These are phyloP conservation scores for Heliornis fulica DNA, from an alignment of 2,113 vertebrate species.

Conservation along the genomic window DNA sequence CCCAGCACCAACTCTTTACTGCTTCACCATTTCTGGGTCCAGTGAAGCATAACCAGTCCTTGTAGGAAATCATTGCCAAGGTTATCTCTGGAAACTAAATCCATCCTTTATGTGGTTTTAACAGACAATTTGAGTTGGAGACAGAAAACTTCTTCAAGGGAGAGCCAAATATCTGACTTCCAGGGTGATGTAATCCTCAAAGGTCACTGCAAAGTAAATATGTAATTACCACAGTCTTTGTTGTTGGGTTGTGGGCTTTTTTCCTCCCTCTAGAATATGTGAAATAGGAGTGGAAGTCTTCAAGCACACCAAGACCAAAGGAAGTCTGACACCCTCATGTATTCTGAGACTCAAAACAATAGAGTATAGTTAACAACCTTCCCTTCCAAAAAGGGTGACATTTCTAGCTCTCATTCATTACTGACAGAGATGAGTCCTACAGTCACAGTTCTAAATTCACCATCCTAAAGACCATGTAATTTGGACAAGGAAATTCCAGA, in stretches of 20 bases:
- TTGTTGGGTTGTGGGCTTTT: not conserved
- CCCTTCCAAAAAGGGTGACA: not conserved
- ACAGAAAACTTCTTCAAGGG: not conserved
- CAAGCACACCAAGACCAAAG: not conserved
- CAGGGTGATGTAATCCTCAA: not conserved
- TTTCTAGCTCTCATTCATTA: not conserved
- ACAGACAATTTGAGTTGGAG: constrained; percentile 29
- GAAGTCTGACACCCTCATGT: not conserved
- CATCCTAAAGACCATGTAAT: not conserved
- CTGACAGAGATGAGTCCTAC: not conserved
- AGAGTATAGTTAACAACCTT: not conserved
- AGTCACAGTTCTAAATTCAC: not conserved
- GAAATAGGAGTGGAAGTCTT: not conserved
- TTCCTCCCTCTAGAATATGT: not conserved
- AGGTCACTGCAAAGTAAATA: not conserved
- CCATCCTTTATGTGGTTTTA: constrained; percentile 21
- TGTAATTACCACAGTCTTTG: fast-evolving
- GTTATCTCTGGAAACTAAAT: constrained; percentile 8
- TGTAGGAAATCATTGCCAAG: not conserved
- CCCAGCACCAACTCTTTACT: not conserved
- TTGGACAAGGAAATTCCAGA: not conserved
- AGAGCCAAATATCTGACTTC: not conserved
- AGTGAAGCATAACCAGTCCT: not conserved
- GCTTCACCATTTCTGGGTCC: not conserved
- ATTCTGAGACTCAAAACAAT: not conserved